Conservation (phyloP, 2,113 vertebrate species). For the Hucho hucho region DNA sequence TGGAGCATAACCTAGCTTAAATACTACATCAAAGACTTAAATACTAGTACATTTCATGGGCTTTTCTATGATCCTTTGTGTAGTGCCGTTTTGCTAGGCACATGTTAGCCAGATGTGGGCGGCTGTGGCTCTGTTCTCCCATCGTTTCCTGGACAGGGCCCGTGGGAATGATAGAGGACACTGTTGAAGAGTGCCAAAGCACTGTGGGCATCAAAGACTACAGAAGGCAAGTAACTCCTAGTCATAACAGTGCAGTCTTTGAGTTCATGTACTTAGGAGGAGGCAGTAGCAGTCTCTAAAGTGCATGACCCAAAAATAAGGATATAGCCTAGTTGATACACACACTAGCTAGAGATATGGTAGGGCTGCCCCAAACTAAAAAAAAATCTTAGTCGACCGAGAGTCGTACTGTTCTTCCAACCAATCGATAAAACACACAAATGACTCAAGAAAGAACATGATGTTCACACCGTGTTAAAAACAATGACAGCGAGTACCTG, state of each 20-base stretch:
- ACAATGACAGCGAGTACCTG: too few relatives aligned
- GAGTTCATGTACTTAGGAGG: conserved; percentile 5
- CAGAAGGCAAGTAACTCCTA: conserved; percentile 32
- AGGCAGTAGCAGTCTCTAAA: conserved; percentile 4
- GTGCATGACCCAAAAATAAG: background rate
- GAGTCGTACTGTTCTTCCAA: too few relatives aligned
- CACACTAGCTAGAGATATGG: too few relatives aligned
- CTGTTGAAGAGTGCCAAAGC: conserved; percentile 24
- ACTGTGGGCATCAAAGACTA: conserved; percentile 21
- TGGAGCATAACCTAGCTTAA: background rate
- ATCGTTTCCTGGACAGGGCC: conserved; percentile 37
- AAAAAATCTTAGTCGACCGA: too few relatives aligned
- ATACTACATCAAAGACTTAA: background rate
- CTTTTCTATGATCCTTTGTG: background rate
- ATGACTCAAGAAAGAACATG: too few relatives aligned
- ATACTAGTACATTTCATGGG: background rate
- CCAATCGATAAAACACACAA: too few relatives aligned
- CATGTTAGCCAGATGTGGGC: conserved; percentile 56
- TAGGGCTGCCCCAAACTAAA: too few relatives aligned
- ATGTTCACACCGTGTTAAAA: too few relatives aligned
- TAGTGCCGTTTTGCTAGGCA: conserved; percentile 22
- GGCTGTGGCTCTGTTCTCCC: background rate
- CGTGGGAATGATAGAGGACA: conserved; percentile 38
- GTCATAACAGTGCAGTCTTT: conserved; percentile 41
- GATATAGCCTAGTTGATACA: too few relatives aligned